Evolutionary conservation across 1,140 invertebrate genomes (phyloP).

Genomic region (Ditylenchus dipsaci): DNA sequence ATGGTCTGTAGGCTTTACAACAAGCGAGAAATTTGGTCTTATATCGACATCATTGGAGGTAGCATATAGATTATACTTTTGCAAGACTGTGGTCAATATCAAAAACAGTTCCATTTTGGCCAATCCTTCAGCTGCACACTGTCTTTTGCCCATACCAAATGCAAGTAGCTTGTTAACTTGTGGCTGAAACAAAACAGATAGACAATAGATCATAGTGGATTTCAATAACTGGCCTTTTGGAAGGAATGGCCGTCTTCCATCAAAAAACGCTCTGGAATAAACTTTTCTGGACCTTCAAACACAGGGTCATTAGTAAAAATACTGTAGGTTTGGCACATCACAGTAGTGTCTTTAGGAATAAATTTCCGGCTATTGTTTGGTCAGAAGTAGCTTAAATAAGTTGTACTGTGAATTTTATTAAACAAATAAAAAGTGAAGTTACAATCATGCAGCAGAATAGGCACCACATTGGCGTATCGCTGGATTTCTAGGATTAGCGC

Average conservation of each 20-base stretch:
- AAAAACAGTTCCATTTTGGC: neutral
- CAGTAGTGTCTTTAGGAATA: neutral
- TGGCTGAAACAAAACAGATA: too few relatives aligned
- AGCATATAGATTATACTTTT: constrained; percentile 4
- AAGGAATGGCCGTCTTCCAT: neutral
- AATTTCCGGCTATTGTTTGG: neutral
- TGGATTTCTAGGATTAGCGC: constrained; percentile 9
- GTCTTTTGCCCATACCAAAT: neutral
- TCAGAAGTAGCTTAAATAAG: constrained; percentile 1
- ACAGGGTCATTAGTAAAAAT: neutral
- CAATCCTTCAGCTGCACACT: neutral
- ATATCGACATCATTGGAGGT: neutral
- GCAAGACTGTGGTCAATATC: neutral
- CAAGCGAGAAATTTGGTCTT: neutral
- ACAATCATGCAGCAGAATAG: neutral
- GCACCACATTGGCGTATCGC: constrained; percentile 6
- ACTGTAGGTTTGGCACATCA: neutral
- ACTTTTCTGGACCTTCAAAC: neutral
- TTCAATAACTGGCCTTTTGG: too few relatives aligned
- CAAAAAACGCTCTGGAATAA: neutral
- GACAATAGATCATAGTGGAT: too few relatives aligned
- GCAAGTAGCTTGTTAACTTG: neutral
- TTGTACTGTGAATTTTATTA: neutral
- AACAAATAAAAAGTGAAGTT: neutral
- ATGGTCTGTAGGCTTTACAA: neutral